phyloP scores from a whole-genome alignment of 2,113 vertebrate genomes.

The Cisticola juncidis region DNA sequence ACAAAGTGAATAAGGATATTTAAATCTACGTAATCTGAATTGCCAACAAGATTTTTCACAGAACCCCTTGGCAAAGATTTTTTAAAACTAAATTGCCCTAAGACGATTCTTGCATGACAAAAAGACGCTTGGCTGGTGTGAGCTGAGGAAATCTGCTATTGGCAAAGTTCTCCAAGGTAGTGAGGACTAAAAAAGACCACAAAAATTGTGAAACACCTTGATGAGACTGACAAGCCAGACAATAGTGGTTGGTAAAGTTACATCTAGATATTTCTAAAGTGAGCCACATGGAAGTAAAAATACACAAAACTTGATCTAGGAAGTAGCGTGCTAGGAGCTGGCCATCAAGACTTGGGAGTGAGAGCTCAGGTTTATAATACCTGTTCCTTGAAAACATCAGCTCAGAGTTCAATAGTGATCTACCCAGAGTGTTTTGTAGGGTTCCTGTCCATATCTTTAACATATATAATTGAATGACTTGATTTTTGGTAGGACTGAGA shows the following conservation, averaged over 20 bases:
- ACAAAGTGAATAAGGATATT: background rate
- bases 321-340: background rate
- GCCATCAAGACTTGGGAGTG: background rate
- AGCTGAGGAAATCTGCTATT: background rate
- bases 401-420: background rate
- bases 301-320: background rate
- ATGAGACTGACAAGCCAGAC: background rate
- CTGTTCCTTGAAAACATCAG: background rate
- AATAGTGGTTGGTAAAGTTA: background rate
- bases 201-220: background rate
- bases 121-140: background rate
- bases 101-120: background rate
- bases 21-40: background rate
- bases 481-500: background rate
- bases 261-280: background rate
- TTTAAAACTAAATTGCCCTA: background rate
- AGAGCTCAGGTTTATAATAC: background rate
- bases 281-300: background rate
- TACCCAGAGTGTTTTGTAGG: background rate
- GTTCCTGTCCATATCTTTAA: background rate
- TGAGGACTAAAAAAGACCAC: background rate
- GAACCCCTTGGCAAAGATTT: background rate
- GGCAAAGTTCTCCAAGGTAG: background rate
- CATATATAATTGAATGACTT: background rate
- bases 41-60: background rate